Conservation (phyloP, 2,113 vertebrate species). For the Thermophis baileyi region DNA sequence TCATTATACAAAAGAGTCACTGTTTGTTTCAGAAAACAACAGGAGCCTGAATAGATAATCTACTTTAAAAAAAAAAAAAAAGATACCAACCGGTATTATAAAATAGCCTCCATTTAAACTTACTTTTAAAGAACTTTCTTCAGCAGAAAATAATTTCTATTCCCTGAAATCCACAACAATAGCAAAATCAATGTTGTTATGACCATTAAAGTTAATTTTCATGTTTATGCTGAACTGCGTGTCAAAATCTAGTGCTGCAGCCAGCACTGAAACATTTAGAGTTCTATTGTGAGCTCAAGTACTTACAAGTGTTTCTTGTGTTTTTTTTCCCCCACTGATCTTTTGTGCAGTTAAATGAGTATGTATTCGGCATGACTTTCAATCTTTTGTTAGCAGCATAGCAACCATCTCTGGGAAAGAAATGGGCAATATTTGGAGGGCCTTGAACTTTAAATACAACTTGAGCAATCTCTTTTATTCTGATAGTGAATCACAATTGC, state of each 20-base stretch:
- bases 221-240: constrained; percentile 20
- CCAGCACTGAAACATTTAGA: constrained; percentile 34
- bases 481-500: neutral
- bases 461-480: neutral
- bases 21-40: constrained; percentile 31
- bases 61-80: neutral
- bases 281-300: constrained; percentile 38
- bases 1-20: constrained; percentile 36
- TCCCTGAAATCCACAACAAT: constrained; percentile 28
- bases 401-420: constrained; percentile 34
- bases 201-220: constrained; percentile 46
- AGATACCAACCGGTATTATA: neutral
- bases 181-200: constrained; percentile 38
- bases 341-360: constrained; percentile 49
- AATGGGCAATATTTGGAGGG: neutral
- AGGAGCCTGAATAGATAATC: constrained; percentile 30
- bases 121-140: constrained; percentile 40
- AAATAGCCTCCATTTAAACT: constrained; percentile 33
- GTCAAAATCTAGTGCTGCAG: constrained; percentile 27
- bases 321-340: constrained; percentile 42
- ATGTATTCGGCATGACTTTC: constrained; percentile 8
- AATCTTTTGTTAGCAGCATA: constrained; percentile 42
- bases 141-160: constrained; percentile 42
- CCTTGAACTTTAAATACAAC: constrained; percentile 31
- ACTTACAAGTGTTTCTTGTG: constrained; percentile 33